Base-by-base conservation (phyloP, 2,797 vertebrate genomes). In the Peromyscus melanophrys region DNA sequence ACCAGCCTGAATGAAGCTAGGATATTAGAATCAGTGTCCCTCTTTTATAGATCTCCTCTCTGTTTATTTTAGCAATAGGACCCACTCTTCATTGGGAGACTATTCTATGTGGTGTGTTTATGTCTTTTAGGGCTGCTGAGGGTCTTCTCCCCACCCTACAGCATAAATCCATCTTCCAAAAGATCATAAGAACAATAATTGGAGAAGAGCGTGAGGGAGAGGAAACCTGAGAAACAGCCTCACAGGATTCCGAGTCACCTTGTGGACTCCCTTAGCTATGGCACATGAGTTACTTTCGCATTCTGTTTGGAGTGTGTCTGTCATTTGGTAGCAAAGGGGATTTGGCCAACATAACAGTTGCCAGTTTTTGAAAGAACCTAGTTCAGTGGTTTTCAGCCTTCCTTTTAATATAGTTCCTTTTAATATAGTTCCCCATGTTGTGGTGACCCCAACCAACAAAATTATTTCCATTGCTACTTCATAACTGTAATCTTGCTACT, bases 231-330 rank as follows among this genome's bases (percentile, higher is more conserved):
- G 55, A 65, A 78, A 31, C 16, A 89, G 16, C 17, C 3, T 25
- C 23, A 40, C 3, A 61, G 29, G 57, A 27, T 27, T 77, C 23
- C 12, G 89, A 78, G 63, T 49, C 65, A n/a, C 25, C 37, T 1
- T 43, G 59, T 63, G 29, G 67, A 43, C 23, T 8, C 4, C 27
- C n/a, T 6, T 27, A 82, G 10, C 25, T 52, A 40, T 40, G 34
- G 43, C n/a, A 52, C 1, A 1, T 52, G 61, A 93, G 14, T n/a
- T 55, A 40, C n/a, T 34, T 86, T 14, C 71, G 31, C 59, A 81
- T 90, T 92, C 71, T 67, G 37, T 75, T 89, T 16, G 16, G 34
- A 61, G 67, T 71, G 77, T 92, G 78, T 61, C 25, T 95, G 29
- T 90, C 37, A 84, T 43, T 76, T 92, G 37, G 25, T 88, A 92